A percentile compares a stretch with the other conserved stretches of the same genome.
Evolutionary conservation across 2,113 vertebrate species (phyloP).

Genomic region (Diglossa brunneiventris): DNA sequence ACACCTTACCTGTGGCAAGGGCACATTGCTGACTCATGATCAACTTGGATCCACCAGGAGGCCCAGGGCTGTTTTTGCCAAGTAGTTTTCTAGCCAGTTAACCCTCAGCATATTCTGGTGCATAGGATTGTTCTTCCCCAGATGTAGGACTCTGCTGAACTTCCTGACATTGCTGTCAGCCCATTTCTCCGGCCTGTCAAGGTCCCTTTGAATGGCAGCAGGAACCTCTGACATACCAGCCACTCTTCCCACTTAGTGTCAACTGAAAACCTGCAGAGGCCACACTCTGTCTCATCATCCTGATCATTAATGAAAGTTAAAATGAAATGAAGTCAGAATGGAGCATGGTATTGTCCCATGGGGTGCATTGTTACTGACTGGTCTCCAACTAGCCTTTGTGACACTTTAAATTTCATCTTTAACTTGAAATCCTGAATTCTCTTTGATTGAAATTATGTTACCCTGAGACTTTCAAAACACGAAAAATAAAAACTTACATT

Average conservation of each 20-base stretch:
- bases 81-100: not conserved
- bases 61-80: not conserved
- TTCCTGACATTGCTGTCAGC: not conserved
- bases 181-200: not conserved
- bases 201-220: not conserved
- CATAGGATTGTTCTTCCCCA: not conserved
- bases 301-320: not conserved
- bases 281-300: not conserved
- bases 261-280: not conserved
- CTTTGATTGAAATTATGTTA: not conserved
- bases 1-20: not conserved
- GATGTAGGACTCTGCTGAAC: not conserved
- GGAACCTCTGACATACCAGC: not conserved
- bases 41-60: not conserved
- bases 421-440: not conserved
- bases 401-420: not conserved
- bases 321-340: not conserved
- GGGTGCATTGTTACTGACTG: too few species aligned
- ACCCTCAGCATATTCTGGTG: not conserved
- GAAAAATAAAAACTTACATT: not conserved
- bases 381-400: not conserved
- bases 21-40: not conserved
- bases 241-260: not conserved
- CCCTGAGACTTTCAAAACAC: not conserved
- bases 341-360: fast-evolving